Conservation (phyloP, 2,113 vertebrate genomes). For the Gymnocephalus cernua region DNA sequence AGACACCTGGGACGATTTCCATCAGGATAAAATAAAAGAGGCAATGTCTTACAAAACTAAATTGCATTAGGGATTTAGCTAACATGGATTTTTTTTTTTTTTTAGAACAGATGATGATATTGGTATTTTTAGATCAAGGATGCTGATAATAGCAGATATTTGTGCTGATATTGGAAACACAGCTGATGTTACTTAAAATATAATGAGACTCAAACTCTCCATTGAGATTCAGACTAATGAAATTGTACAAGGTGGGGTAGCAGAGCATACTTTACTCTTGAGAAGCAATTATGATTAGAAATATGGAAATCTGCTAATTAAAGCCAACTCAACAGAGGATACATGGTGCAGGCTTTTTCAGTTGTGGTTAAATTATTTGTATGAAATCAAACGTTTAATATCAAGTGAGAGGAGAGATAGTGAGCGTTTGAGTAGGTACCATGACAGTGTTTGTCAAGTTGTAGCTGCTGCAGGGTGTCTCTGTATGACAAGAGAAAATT, state of each 20-base stretch:
- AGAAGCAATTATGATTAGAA: slow-evolving; percentile 62
- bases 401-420: slow-evolving; percentile 50
- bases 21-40: slow-evolving; percentile 14
- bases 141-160: slow-evolving; percentile 13
- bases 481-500: slow-evolving; percentile 64
- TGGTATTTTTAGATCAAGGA: slow-evolving; percentile 29
- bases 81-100: slow-evolving; percentile 3
- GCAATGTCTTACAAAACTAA: slow-evolving; percentile 15
- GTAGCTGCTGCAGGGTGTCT: slow-evolving; percentile 40
- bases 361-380: slow-evolving; percentile 35
- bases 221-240: slow-evolving; percentile 32
- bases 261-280: slow-evolving; percentile 22
- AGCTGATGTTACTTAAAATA: slow-evolving; percentile 17
- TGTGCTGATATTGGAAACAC: slow-evolving; percentile 10
- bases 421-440: slow-evolving; percentile 36
- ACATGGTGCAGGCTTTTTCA: slow-evolving; percentile 30
- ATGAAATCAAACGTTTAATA: slow-evolving; percentile 55
- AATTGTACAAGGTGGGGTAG: slow-evolving; percentile 20
- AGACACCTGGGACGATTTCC: slow-evolving; percentile 44
- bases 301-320: slow-evolving; percentile 68
- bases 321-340: slow-evolving; percentile 60
- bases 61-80: not conserved
- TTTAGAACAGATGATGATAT: not conserved
- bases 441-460: slow-evolving; percentile 63
- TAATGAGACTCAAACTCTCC: slow-evolving; percentile 28